These are phyloP conservation scores for Rhysida immarginata DNA, from an alignment of 1,140 invertebrate genomes.

Conservation along the genomic window DNA sequence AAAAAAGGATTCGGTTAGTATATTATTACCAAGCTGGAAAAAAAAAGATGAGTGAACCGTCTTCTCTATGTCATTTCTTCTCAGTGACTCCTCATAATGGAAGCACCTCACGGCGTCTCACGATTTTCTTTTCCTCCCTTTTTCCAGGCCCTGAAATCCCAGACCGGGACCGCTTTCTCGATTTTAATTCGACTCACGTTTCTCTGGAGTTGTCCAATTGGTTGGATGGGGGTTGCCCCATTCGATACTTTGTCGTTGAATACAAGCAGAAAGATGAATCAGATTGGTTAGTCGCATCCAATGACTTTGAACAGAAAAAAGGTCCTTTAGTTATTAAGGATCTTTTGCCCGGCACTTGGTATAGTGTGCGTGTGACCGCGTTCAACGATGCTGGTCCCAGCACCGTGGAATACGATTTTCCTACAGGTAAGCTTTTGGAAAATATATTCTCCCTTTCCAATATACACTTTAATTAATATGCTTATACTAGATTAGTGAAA, in stretches of 20 bases:
- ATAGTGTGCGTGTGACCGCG: constrained; percentile 1
- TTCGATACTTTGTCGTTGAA: constrained; percentile 1
- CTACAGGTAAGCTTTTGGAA: not conserved
- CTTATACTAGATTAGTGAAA: too few relatives aligned
- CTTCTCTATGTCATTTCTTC: too few relatives aligned
- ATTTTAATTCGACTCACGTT: not conserved
- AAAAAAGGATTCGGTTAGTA: too few relatives aligned
- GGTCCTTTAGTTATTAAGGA: not conserved
- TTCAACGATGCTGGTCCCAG: constrained; percentile 2
- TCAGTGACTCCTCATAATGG: too few relatives aligned
- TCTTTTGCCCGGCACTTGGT: not conserved
- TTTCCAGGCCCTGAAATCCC: constrained; percentile 3
- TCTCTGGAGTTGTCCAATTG: not conserved
- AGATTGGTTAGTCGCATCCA: not conserved
- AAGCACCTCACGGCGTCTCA: too few relatives aligned
- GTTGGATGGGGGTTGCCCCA: constrained; percentile 8
- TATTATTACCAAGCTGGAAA: too few relatives aligned
- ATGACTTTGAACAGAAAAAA: not conserved
- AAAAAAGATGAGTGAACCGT: too few relatives aligned
- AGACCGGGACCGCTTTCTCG: not conserved
- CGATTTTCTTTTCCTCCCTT: not conserved
- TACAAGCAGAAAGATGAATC: not conserved
- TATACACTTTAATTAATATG: too few relatives aligned
- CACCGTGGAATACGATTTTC: constrained; percentile 2
- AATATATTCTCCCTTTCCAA: too few relatives aligned